A percentile compares a stretch with the other conserved stretches of the same genome.
Evolutionary conservation across 2,888 invertebrate species (phyloP).

Genomic region (Odontothrips loti): DNA sequence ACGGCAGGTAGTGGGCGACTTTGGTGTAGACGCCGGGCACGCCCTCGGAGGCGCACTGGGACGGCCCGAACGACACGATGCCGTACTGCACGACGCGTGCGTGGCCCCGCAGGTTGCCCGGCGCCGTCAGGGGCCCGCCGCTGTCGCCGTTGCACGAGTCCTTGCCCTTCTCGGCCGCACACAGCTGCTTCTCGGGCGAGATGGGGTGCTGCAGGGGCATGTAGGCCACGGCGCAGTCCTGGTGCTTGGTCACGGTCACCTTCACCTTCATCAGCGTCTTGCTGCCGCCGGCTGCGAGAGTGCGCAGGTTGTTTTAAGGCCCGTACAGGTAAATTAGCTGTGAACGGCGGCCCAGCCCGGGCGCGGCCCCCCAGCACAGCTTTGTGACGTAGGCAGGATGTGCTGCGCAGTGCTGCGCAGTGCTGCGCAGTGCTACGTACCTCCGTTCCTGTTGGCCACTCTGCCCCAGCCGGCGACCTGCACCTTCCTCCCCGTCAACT

Average conservation of each 20-base stretch:
- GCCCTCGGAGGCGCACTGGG: constrained; percentile 60
- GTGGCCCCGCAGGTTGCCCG: constrained; percentile 44
- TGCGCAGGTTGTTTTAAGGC: no score
- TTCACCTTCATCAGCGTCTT: neutral
- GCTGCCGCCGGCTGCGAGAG: neutral
- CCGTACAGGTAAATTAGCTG: no score
- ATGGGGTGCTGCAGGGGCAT: neutral
- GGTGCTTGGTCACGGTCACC: neutral
- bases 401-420: constrained; percentile 43
- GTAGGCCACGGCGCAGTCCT: neutral
- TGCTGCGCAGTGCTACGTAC: constrained; percentile 44
- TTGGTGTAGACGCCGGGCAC: constrained; percentile 67
- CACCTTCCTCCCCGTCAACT: constrained; percentile 4
- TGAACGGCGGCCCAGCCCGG: no score
- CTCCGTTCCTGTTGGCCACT: constrained; percentile 36
- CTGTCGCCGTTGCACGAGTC: constrained; percentile 75
- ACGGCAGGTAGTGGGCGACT: constrained; percentile 57
- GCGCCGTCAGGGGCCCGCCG: constrained; percentile 69
- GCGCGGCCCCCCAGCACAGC: no score
- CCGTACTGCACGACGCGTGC: constrained; percentile 45
- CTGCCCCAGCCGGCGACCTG: constrained; percentile 1
- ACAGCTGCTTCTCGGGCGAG: constrained; percentile 51
- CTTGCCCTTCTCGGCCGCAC: constrained; percentile 65
- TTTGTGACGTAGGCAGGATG: constrained; percentile 40
- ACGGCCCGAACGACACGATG: constrained; percentile 63